These are phyloP conservation scores for Ariolimax columbianus DNA, from an alignment of 2,888 invertebrate genomes.

Conservation along the genomic window DNA sequence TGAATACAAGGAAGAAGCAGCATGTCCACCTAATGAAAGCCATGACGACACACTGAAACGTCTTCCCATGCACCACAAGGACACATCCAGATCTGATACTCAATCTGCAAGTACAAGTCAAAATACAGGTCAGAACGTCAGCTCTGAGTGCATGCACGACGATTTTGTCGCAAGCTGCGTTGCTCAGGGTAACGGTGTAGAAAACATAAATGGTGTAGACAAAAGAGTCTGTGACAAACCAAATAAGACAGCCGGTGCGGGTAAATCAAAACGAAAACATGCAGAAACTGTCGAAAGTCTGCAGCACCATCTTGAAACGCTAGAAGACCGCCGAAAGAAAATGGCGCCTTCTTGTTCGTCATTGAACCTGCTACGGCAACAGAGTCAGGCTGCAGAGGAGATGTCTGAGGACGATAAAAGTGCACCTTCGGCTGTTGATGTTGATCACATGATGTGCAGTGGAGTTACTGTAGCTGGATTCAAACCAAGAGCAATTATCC, in stretches of 20 bases:
- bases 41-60: neutral
- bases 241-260: neutral
- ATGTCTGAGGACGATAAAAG: neutral
- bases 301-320: conserved; percentile 37
- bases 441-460: conserved; percentile 64
- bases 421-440: conserved; percentile 53
- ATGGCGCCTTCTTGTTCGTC: conserved; percentile 1
- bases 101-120: neutral
- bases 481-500: conserved; percentile 60
- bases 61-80: neutral
- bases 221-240: neutral
- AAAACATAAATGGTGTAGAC: neutral
- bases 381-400: neutral
- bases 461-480: conserved; percentile 66
- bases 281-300: conserved; percentile 37
- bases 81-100: neutral
- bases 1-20: neutral
- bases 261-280: conserved; percentile 14
- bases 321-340: conserved; percentile 35
- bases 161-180: neutral
- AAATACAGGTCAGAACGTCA: neutral
- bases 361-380: conserved; percentile 23
- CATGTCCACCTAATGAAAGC: too few species aligned
- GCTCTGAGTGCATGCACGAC: neutral
- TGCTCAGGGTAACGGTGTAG: neutral